Percentiles rank a stretch among this genome's conserved stretches.
Conservation (phyloP, 2,113 vertebrate genomes). For the Carollia perspicillata region DNA sequence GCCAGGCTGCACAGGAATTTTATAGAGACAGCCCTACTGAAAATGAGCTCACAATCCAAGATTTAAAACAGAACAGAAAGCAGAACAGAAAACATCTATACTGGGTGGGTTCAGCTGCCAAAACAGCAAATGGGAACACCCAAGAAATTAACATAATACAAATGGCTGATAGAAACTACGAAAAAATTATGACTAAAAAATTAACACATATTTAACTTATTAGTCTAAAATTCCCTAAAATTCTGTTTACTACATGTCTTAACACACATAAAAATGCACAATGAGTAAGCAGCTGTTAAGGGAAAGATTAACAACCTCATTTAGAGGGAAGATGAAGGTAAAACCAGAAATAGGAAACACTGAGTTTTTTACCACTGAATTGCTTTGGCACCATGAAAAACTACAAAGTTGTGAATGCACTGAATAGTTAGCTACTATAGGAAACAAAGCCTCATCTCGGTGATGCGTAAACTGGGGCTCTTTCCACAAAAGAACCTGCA, state of each 20-base stretch:
- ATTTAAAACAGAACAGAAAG: background rate
- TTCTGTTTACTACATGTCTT: constrained; percentile 4
- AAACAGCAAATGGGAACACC: background rate
- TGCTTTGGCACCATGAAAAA: background rate
- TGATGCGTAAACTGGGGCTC: background rate
- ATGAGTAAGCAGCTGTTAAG: background rate
- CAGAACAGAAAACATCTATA: too few species aligned
- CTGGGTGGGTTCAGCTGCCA: background rate
- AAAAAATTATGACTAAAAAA: constrained; percentile 1
- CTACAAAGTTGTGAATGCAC: background rate
- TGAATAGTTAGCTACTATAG: background rate
- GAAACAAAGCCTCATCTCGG: background rate
- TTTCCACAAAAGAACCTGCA: background rate
- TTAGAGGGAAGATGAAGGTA: background rate
- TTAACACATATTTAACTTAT: constrained; percentile 35
- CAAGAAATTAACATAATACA: constrained; percentile 29
- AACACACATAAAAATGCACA: constrained; percentile 34
- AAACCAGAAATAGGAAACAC: background rate
- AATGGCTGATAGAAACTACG: constrained; percentile 7
- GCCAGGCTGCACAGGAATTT: background rate
- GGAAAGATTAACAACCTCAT: constrained; percentile 17
- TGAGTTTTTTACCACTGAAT: background rate
- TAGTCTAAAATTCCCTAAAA: constrained; percentile 19
- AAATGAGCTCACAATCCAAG: background rate
- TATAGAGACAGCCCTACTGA: background rate